Conservation (phyloP, 2,113 vertebrate genomes). For the Thomomys bottae region DNA sequence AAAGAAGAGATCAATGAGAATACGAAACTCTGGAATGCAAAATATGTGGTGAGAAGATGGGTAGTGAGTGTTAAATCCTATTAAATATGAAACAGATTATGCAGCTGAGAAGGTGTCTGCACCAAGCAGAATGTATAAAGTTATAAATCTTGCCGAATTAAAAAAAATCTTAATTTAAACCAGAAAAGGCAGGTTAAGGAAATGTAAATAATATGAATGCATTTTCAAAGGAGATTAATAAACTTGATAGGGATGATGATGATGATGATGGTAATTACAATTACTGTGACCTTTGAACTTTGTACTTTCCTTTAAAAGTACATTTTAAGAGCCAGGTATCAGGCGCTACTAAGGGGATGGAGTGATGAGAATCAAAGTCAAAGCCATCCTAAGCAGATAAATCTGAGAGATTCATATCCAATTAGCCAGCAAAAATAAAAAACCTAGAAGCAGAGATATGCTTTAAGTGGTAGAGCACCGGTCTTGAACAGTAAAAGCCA, state of each 20-base stretch:
- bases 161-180: neutral
- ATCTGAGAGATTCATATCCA: too few species aligned
- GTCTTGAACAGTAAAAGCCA: too few species aligned
- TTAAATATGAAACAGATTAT: neutral
- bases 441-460: too few species aligned
- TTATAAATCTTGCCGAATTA: neutral
- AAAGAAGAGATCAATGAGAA: conserved; percentile 40
- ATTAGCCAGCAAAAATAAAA: too few species aligned
- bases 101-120: neutral
- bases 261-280: neutral
- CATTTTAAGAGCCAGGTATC: conserved; percentile 16
- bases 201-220: neutral
- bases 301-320: conserved; percentile 11
- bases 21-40: conserved; percentile 5
- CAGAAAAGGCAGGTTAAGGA: neutral
- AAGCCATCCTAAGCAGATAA: too few species aligned
- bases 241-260: neutral
- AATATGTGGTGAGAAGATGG: neutral
- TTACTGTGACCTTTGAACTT: neutral
- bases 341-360: too few species aligned
- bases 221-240: neutral
- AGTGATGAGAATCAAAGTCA: too few species aligned
- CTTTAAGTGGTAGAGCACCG: too few species aligned
- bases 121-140: neutral
- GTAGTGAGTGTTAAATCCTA: neutral